These are phyloP conservation scores for Nebria brevicollis DNA, from an alignment of 2,888 invertebrate species.

Conservation along the genomic window DNA sequence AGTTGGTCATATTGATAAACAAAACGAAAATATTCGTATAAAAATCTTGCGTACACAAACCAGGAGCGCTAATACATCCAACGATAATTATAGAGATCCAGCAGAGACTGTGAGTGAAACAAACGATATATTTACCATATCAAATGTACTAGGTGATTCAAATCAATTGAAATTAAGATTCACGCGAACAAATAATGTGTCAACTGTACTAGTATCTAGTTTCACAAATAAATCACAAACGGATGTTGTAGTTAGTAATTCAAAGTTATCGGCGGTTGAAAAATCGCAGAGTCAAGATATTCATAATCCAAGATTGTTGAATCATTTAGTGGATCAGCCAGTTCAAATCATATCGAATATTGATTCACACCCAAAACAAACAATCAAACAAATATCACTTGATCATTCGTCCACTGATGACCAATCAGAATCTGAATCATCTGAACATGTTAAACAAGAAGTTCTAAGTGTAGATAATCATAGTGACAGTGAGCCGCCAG, in stretches of 20 bases:
- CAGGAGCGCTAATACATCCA: neutral
- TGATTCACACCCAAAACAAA: too few relatives aligned
- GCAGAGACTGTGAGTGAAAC: neutral
- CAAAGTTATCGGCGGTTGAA: neutral
- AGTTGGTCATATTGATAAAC: neutral
- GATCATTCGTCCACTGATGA: too few relatives aligned
- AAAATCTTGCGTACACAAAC: neutral
- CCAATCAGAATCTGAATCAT: too few relatives aligned
- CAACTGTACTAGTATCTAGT: neutral
- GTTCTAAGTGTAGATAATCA: too few relatives aligned
- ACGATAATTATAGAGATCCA: neutral
- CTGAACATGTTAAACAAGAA: too few relatives aligned
- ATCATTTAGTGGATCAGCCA: too few relatives aligned
- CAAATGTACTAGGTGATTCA: neutral
- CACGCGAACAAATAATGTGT: neutral
- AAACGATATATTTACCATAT: neutral
- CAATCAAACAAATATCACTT: too few relatives aligned
- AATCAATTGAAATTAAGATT: neutral
- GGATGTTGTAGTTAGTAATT: neutral
- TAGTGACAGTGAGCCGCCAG: too few relatives aligned
- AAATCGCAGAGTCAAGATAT: too few relatives aligned
- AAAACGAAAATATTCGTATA: neutral
- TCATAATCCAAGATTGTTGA: too few relatives aligned
- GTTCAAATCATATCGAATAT: too few relatives aligned
- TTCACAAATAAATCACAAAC: neutral